Evolutionary conservation across 1,140 invertebrate species (phyloP), one percentile per base, ranked within the genome.

Genomic region (Forficula auricularia): DNA sequence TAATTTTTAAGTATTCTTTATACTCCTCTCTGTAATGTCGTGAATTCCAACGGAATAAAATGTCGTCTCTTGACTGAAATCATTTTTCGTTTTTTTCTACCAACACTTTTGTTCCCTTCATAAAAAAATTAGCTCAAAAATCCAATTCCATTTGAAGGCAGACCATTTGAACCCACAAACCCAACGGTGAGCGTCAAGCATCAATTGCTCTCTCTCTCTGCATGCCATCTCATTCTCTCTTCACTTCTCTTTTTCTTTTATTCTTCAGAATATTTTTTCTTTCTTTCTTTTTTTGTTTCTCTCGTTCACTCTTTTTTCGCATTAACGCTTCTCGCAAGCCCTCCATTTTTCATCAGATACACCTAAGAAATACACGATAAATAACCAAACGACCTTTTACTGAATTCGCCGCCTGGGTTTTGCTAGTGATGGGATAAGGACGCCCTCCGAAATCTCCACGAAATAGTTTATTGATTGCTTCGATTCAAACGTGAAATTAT

Each of bases 181-280:
- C 58, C 58, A 58, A 62, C 62, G 60, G 60, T 62, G 62, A 65
- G 62, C 61, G 62, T 60, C 61, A 59, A 62, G 60, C 45, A 40
- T 27, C 22, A 27, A 27, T 27, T 6, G 10, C 4, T 22, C 36
- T 46, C 43, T 41, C 40, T 12, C 38, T 38, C 36, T 35, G 43
- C 34, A 40, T 42, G 40, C 40, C 47, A 35, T 47, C 38, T 49
- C 43, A 52, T 32, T 46, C 31, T 40, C 12, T 19, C 27, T 45
- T 43, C 15, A 31, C 48, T 42, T 50, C 48, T 52, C 40, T 54
- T 42, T 50, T 42, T 55, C 41, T 49, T 32, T 52, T 31, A 47
- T 38, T 54, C 47, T 35, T 47, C 38, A 48, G 41, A 52, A 22
- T 46, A 30, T 40, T 9, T 19, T 20, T 45, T 43, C 15, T 34